These are phyloP conservation scores for Lottia gigantea DNA, from an alignment of 2,888 invertebrate species.

Conservation along the genomic window DNA sequence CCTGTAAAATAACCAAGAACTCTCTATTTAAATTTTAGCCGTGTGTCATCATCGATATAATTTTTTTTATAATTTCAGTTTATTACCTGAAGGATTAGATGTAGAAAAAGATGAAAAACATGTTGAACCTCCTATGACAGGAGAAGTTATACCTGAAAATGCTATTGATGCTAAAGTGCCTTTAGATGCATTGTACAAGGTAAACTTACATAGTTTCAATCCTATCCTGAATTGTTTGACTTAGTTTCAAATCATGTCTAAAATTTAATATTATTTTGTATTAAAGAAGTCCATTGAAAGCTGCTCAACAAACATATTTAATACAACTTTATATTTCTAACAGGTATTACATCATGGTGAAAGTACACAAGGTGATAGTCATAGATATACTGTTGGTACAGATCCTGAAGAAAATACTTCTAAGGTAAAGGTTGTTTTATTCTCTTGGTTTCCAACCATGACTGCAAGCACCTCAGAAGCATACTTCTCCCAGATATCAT, in stretches of 20 bases:
- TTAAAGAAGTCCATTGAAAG: too few species aligned
- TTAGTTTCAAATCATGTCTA: slow-evolving; percentile 7
- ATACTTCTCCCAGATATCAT: too few species aligned
- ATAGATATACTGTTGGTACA: slow-evolving; percentile 61
- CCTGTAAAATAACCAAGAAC: too few species aligned
- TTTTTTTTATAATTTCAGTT: background rate
- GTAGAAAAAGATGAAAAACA: slow-evolving; percentile 33
- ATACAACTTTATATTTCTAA: too few species aligned
- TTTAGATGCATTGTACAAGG: slow-evolving; percentile 56
- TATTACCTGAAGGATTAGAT: background rate
- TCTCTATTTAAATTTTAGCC: too few species aligned
- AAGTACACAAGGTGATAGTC: slow-evolving; percentile 62
- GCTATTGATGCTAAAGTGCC: slow-evolving; percentile 58
- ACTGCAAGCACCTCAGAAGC: too few species aligned
- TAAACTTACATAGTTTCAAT: slow-evolving; percentile 21
- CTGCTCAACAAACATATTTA: too few species aligned
- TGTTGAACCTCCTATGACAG: slow-evolving; percentile 40
- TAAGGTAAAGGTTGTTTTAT: slow-evolving; percentile 40
- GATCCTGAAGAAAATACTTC: slow-evolving; percentile 65
- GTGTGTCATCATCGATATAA: too few species aligned
- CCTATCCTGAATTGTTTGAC: too few species aligned
- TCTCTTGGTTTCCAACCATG: too few species aligned
- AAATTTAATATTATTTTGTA: background rate
- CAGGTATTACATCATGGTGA: slow-evolving; percentile 65
- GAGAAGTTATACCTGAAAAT: slow-evolving; percentile 56